Percentiles rank a stretch among this genome's conserved stretches.
These are phyloP conservation scores for Mactromeris polynyma DNA, from an alignment of 2,888 invertebrate genomes.

Conservation along the genomic window DNA sequence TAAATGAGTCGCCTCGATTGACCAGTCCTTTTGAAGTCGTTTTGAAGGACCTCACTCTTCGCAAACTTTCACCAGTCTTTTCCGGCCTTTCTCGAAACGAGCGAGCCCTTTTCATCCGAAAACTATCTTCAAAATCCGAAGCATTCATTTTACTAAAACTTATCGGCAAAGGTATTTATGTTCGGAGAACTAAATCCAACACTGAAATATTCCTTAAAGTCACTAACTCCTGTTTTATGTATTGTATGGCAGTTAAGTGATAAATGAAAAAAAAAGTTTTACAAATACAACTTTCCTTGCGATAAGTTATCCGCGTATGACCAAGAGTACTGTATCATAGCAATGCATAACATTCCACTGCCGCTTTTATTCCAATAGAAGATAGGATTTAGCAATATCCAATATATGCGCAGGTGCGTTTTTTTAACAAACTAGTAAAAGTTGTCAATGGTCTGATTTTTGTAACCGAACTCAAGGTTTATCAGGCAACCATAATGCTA, in stretches of 20 bases:
- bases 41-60: constrained; percentile 95
- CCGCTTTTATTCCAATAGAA: neutral
- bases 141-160: neutral
- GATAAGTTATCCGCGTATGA: neutral
- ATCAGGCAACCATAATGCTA: neutral
- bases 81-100: constrained; percentile 43
- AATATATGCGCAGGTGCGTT: neutral
- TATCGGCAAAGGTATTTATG: neutral
- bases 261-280: neutral
- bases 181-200: neutral
- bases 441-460: neutral
- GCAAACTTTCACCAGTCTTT: constrained; percentile 46
- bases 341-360: neutral
- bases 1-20: constrained; percentile 96
- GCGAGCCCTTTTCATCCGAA: constrained; percentile 27
- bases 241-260: neutral
- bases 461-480: no score
- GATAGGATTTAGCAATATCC: neutral
- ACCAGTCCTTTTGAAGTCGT: constrained; percentile 93
- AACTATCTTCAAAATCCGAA: constrained; percentile 11
- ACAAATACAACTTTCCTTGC: neutral
- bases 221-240: neutral
- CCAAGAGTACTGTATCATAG: neutral
- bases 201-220: neutral
- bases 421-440: neutral